Evolutionary conservation across 2,888 invertebrate genomes (phyloP).

Genomic region (Aporophyla lueneburgensis): DNA sequence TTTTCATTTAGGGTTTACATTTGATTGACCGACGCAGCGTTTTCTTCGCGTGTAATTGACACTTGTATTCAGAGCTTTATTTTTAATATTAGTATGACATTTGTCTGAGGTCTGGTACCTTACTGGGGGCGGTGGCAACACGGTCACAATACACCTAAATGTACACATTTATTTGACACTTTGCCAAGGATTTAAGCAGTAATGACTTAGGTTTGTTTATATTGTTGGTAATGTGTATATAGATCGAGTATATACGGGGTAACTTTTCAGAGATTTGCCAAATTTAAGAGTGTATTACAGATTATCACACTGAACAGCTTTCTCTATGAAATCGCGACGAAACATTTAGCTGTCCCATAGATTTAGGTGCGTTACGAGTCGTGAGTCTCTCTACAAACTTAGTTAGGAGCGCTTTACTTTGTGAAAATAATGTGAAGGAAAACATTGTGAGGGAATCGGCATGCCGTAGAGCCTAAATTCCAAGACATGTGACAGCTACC

Average conservation of each 20-base stretch:
- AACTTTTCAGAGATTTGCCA: too few species aligned
- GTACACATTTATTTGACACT: conserved; percentile 24
- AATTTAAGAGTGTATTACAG: too few species aligned
- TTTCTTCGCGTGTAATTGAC: conserved; percentile 29
- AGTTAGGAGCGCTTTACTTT: too few species aligned
- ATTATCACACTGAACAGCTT: too few species aligned
- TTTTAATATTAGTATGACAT: conserved; percentile 52
- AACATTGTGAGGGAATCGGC: too few species aligned
- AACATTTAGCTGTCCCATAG: too few species aligned
- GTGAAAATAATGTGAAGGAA: too few species aligned
- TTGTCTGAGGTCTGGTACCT: conserved; percentile 55
- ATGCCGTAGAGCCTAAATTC: too few species aligned
- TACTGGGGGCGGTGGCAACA: conserved; percentile 31
- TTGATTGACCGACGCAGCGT: conserved; percentile 24
- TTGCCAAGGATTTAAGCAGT: conserved; percentile 15
- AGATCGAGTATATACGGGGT: conserved; percentile 23
- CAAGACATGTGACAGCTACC: too few species aligned
- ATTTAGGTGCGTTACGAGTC: too few species aligned
- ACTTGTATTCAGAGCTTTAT: conserved; percentile 64
- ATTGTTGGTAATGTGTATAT: conserved; percentile 37
- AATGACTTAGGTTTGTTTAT: conserved; percentile 5
- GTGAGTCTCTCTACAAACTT: too few species aligned
- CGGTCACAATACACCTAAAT: conserved; percentile 49
- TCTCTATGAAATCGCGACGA: too few species aligned
- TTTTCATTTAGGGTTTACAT: conserved; percentile 25